These are phyloP conservation scores for Epinotia nisella DNA, from an alignment of 2,888 invertebrate species.

Conservation along the genomic window DNA sequence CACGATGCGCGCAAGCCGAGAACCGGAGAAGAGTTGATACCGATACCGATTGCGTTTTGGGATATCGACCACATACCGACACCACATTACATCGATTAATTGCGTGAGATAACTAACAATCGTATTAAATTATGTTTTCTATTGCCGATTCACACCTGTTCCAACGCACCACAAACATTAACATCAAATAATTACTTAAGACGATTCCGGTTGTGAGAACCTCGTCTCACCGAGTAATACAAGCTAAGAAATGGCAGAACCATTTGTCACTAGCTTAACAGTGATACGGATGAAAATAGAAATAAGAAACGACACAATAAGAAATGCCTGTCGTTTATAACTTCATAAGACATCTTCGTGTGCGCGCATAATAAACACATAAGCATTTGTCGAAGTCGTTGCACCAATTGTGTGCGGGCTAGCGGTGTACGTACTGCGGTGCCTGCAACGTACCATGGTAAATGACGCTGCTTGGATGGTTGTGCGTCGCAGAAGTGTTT, in stretches of 20 bases:
- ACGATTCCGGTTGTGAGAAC: slow-evolving; percentile 39
- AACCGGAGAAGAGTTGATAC: slow-evolving; percentile 62
- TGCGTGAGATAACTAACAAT: slow-evolving; percentile 64
- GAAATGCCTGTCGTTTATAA: slow-evolving; percentile 65
- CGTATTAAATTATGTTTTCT: slow-evolving; percentile 65
- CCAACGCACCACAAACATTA: slow-evolving; percentile 52
- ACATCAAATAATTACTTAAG: slow-evolving; percentile 44
- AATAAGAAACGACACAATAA: slow-evolving; percentile 58
- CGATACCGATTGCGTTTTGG: slow-evolving; percentile 62
- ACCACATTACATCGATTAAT: slow-evolving; percentile 67
- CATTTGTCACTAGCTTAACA: slow-evolving; percentile 55
- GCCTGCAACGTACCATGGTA: slow-evolving; percentile 70
- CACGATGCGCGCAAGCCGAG: slow-evolving; percentile 58
- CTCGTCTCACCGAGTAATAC: slow-evolving; percentile 27
- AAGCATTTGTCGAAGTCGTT: slow-evolving; percentile 66
- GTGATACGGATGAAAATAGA: slow-evolving; percentile 55
- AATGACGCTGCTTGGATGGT: slow-evolving; percentile 59
- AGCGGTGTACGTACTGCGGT: slow-evolving; percentile 53
- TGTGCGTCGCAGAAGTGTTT: slow-evolving; percentile 60
- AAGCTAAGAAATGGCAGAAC: slow-evolving; percentile 54
- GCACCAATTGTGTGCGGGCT: slow-evolving; percentile 64
- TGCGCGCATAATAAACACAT: slow-evolving; percentile 69
- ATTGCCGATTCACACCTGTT: slow-evolving; percentile 64
- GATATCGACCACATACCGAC: slow-evolving; percentile 62
- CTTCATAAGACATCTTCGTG: slow-evolving; percentile 68